These are phyloP conservation scores for Myotis yumanensis DNA, from an alignment of 2,113 vertebrate species.

Conservation along the genomic window DNA sequence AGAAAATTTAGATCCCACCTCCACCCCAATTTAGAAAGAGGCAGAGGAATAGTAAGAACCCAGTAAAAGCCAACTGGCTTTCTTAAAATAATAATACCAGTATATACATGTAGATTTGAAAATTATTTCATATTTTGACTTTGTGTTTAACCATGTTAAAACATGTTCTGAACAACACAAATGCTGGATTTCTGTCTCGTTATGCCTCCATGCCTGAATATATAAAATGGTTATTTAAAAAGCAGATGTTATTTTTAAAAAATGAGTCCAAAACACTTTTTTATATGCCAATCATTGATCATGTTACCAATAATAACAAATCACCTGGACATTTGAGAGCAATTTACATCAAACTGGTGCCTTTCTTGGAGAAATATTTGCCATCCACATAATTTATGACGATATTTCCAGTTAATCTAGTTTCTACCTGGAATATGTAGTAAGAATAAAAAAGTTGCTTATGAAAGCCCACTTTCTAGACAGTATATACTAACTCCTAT, in stretches of 20 bases:
- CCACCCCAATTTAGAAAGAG: not conserved
- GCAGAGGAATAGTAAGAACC: not conserved
- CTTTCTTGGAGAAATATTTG: slow-evolving; percentile 31
- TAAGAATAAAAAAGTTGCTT: slow-evolving; percentile 39
- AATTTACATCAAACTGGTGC: not conserved
- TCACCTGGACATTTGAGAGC: slow-evolving; percentile 2
- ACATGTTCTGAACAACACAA: not conserved
- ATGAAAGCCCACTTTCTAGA: slow-evolving; percentile 18
- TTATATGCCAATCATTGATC: slow-evolving; percentile 40
- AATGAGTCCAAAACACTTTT: slow-evolving; percentile 43
- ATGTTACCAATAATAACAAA: slow-evolving; percentile 30
- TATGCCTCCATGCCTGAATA: not conserved
- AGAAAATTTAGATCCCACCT: not conserved
- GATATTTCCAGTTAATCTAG: slow-evolving; percentile 35
- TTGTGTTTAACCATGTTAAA: not conserved
- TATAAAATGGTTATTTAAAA: slow-evolving; percentile 38
- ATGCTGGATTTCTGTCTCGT: not conserved
- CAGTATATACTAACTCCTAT: not conserved
- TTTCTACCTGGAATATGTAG: not conserved
- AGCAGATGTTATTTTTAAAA: not conserved
- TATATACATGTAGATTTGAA: not conserved
- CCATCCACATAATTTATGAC: slow-evolving; percentile 24
- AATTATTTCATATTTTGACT: not conserved
- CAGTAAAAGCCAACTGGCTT: not conserved
- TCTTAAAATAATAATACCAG: not conserved